A percentile compares a stretch with the other conserved stretches of the same genome.
phyloP scores from a whole-genome alignment of 2,888 invertebrate genomes.

The Pheosia tremula region DNA sequence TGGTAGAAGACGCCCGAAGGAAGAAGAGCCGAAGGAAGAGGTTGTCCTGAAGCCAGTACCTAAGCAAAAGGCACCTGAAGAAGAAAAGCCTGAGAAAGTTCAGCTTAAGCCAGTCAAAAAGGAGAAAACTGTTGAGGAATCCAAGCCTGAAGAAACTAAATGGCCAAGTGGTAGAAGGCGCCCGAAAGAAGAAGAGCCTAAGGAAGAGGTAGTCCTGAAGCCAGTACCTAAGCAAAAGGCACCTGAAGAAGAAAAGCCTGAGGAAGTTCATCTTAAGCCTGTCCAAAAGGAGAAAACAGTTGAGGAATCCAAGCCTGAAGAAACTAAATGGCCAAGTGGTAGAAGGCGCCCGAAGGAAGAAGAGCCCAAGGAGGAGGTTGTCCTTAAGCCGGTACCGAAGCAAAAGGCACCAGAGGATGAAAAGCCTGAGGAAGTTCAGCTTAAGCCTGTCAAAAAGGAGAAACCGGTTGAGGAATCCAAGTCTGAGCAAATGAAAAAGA shows the following conservation, averaged over 20 bases:
- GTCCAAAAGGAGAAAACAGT: constrained; percentile 43
- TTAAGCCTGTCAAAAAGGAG: constrained; percentile 43
- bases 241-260: constrained; percentile 43
- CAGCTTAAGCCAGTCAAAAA: constrained; percentile 37
- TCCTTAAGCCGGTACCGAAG: constrained; percentile 46
- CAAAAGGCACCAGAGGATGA: constrained; percentile 51
- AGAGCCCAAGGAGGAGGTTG: constrained; percentile 61
- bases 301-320: constrained; percentile 61
- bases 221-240: constrained; percentile 59
- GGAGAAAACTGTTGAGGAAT: constrained; percentile 40
- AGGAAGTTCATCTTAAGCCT: constrained; percentile 70
- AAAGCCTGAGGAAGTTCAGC: constrained; percentile 64
- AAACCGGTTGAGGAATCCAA: constrained; percentile 47
- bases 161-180: constrained; percentile 49
- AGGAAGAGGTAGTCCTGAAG: constrained; percentile 33
- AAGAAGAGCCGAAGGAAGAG: constrained; percentile 50
- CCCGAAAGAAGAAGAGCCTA: constrained; percentile 55
- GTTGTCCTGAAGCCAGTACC: constrained; percentile 60
- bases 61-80: constrained; percentile 60
- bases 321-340: constrained; percentile 43
- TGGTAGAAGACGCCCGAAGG: constrained; percentile 48
- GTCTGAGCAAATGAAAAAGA: constrained; percentile 43
- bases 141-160: constrained; percentile 43
- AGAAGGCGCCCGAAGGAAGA: constrained; percentile 47
- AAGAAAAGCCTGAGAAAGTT: constrained; percentile 60